These are phyloP conservation scores for Buteo buteo DNA, from an alignment of 2,113 vertebrate genomes.

Conservation along the genomic window DNA sequence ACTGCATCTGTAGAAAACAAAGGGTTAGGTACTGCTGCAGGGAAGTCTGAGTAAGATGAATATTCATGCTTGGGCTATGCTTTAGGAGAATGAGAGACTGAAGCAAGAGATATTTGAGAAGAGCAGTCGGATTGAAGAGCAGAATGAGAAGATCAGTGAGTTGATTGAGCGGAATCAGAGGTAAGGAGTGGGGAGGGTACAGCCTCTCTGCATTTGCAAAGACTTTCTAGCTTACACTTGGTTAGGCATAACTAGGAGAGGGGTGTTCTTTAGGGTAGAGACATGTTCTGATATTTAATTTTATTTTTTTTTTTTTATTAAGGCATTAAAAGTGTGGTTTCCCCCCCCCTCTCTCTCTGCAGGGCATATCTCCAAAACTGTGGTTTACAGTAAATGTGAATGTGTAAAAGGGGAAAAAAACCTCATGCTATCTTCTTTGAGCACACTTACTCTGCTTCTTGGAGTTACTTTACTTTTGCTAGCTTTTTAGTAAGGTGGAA, in stretches of 20 bases:
- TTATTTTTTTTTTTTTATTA: neutral
- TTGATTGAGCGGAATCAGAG: slow-evolving; percentile 94
- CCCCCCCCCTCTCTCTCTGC: rapidly evolving
- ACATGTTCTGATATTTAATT: rapidly evolving
- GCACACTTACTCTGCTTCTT: neutral
- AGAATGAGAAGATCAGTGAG: slow-evolving; percentile 93
- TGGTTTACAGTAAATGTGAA: neutral
- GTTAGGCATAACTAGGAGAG: neutral
- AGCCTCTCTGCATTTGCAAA: neutral
- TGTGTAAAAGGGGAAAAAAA: neutral
- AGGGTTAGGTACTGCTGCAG: neutral
- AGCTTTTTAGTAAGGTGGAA: neutral
- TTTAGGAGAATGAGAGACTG: slow-evolving; percentile 93
- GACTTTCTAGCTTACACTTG: neutral
- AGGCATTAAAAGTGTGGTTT: neutral
- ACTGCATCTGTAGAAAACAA: neutral
- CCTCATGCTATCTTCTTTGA: neutral
- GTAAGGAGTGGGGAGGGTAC: slow-evolving; percentile 65
- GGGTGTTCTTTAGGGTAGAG: neutral
- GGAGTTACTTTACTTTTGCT: neutral
- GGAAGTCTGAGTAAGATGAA: neutral
- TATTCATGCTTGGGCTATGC: neutral
- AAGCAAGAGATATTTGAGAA: slow-evolving; percentile 97
- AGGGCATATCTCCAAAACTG: neutral
- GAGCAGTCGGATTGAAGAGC: slow-evolving; percentile 92